phyloP scores from a whole-genome alignment of 2,113 vertebrate genomes.

The Amphiprion percula region DNA sequence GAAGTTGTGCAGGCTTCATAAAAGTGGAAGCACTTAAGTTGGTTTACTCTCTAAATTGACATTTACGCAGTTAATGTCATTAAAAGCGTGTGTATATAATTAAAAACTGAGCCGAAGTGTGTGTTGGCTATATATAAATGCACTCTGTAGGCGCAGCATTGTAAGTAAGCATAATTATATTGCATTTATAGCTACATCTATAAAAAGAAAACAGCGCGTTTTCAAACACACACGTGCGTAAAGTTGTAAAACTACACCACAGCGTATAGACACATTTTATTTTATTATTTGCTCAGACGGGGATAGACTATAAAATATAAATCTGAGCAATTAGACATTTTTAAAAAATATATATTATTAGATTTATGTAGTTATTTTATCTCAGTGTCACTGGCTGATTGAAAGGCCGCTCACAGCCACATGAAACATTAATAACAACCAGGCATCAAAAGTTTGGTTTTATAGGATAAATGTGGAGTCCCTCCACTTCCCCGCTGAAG shows the following conservation, averaged over 20 bases:
- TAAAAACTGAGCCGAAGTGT: too few species aligned
- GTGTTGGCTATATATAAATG: too few species aligned
- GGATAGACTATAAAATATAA: conserved; percentile 10
- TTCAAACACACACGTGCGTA: background rate
- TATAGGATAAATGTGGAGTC: background rate
- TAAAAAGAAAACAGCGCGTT: background rate
- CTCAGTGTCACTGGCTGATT: background rate
- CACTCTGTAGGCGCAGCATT: too few species aligned
- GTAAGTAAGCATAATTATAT: too few species aligned
- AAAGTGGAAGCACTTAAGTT: background rate
- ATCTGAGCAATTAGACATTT: conserved; percentile 1
- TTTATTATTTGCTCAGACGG: background rate
- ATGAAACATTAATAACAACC: background rate
- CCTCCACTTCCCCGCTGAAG: background rate
- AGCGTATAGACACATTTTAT: too few species aligned
- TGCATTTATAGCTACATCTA: background rate
- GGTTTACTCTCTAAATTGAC: background rate
- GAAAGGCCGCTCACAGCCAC: background rate
- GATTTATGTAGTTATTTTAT: background rate
- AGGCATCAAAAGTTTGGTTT: conserved; percentile 1
- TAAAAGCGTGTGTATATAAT: too few species aligned
- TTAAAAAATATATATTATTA: background rate
- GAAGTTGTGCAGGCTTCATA: background rate
- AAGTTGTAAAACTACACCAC: background rate
- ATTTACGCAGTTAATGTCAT: background rate